phyloP scores from a whole-genome alignment of 2,888 invertebrate genomes.

The Leucoma salicis region DNA sequence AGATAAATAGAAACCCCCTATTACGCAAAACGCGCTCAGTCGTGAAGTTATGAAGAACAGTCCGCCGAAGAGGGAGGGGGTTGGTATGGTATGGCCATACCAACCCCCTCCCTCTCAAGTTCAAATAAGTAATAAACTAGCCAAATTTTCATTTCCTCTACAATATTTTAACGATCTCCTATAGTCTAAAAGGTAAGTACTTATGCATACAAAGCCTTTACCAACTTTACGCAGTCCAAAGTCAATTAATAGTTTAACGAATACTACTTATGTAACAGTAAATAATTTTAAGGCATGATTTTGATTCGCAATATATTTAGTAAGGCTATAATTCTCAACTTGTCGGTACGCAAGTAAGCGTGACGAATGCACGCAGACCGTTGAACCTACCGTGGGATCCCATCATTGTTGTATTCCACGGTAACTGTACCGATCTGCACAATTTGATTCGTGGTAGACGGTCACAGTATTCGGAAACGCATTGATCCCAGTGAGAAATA shows the following conservation, averaged over 20 bases:
- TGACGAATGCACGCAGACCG: constrained; percentile 59
- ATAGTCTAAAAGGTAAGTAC: too few species aligned
- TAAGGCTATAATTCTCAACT: constrained; percentile 43
- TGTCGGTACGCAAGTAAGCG: constrained; percentile 52
- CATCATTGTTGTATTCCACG: constrained; percentile 63
- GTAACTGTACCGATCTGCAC: constrained; percentile 61
- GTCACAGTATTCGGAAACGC: constrained; percentile 32
- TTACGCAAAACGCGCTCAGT: too few species aligned
- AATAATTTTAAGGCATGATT: constrained; percentile 21
- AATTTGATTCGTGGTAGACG: constrained; percentile 54
- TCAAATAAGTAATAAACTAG: too few species aligned
- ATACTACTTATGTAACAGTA: constrained; percentile 34
- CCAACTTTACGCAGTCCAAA: constrained; percentile 39
- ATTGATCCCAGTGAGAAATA: constrained; percentile 16
- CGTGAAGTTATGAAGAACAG: too few species aligned
- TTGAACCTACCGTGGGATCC: constrained; percentile 72
- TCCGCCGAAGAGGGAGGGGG: too few species aligned
- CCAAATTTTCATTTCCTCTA: too few species aligned
- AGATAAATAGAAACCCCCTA: too few species aligned
- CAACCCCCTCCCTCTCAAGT: too few species aligned
- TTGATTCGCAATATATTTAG: constrained; percentile 3
- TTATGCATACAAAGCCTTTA: too few species aligned
- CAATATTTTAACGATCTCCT: too few species aligned
- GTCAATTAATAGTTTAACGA: constrained; percentile 42
- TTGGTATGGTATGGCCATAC: too few species aligned